Evolutionary conservation across 2,113 vertebrate genomes (phyloP), one percentile per base, ranked within the genome.

Genomic region (Asarcornis scutulata): DNA sequence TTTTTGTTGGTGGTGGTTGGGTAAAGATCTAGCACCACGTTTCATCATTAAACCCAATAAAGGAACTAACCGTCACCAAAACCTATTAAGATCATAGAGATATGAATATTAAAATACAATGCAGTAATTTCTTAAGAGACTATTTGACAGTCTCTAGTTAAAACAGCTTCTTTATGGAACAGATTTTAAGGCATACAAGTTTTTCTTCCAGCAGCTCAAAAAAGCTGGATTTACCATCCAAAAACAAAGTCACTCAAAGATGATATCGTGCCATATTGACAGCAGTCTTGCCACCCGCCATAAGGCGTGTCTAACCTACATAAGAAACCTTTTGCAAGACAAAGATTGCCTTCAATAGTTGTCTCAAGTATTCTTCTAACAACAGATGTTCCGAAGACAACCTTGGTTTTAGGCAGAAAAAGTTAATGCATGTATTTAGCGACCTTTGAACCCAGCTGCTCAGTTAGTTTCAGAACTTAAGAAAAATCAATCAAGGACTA

Each of bases 311-410:
- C 86, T 73, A 85, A 69, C 71, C 83, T 69, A 93, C 26, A 0
- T 46, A 73, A 85, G 25, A 46, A 73, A 91, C 62, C 55, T 94
- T 90, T 91, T 89, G 91, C 83, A 96, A 94, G 81, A 69, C 69
- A 77, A 36, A 81, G 86, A 68, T 69, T 96, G 74, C 93, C 71
- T 69, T 53, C 76, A 89, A 46, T 4, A 67, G 17, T 50, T 92
- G 48, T 79, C 71, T 87, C 69, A 72, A 68, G 44, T 78, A 64
- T 23, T 58, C 77, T 93, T 91, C 82, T 81, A 85, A 34, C 50
- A 59, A 55, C 31, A 66, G n/a, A 42, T 26, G 15, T 20, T 78
- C 73, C 88, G 59, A 66, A 73, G 23, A n/a, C 17, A 82, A 72
- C 40, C 38, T 58, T 44, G 18, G 0, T 83, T 93, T 84, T 10